Base-by-base conservation (phyloP, 2,888 invertebrate species). In the Quadroppia sp. region DNA sequence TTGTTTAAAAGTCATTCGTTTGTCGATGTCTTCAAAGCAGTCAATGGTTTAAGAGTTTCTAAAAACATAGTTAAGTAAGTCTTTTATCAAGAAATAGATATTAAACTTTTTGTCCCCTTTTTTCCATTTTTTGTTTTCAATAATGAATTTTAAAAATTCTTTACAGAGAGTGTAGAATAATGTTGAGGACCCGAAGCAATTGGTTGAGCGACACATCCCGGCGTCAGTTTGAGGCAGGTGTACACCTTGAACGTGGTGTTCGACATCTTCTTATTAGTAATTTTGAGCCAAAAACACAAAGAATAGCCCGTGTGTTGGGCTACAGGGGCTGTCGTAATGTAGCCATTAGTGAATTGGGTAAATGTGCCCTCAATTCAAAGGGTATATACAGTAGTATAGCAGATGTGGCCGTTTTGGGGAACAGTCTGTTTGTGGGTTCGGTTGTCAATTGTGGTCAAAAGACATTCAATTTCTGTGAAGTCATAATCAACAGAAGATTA, bases 191-290 rank as follows among this genome's bases (percentile, higher is more conserved):
- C 15, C 7, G 45, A 17, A 48, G 13, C 9, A 11, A 3, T 15
- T 73, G 73, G 73, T n/a, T 50, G 50, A 73, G 73, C 20, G 23
- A 9, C 3, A 23, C n/a, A 15, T 69, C 73, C 25, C 42, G 48
- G 50, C 32, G 25, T 28, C 23, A 69, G 23, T 73, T 70, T 48
- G 73, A 73, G 28, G 69, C 73, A 1, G 73, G 69, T 20, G 48
- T 73, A n/a, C 28, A 70, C 9, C 2, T 73, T 30, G 73, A 73
- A 40, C 25, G 70, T 9, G 73, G 69, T 28, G 15, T 70, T 3
- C 73, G 73, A 1, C 67, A 73, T 20, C 56, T 73, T 30, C 15
- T 73, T 4, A 48, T 70, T 4, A 73, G 73, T 23, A 50, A 69
- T n/a, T 56, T 73, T 17, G 70, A 69, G 25, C 69, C 73, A 36